Base-by-base conservation (phyloP, 2,888 invertebrate genomes). In the Myopa tessellatipennis region DNA sequence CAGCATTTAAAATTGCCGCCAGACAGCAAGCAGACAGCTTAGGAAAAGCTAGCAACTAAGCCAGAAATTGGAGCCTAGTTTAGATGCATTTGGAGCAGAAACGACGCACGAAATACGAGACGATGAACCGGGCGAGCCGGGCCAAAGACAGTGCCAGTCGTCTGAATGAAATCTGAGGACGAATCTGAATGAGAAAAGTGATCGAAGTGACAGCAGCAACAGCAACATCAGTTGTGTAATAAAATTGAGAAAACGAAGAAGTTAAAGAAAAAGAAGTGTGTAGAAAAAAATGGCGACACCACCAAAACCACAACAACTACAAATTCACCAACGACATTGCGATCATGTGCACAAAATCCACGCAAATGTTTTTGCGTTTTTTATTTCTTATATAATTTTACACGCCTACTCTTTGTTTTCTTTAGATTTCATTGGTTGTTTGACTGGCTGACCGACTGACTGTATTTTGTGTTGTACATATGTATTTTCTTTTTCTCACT, bases 21-120 rank as follows among this genome's bases (percentile, higher is more conserved):
- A 69, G 69, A 69, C 69, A 69, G 50, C 45, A 26, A 45, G 69
- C 69, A 69, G 69, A 69, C 69, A 69, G 45, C 69, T 69, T n/a
- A 8, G 50, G 14, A 69, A 69, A 69, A 18, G 26, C 26, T 26
- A 38, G 40, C 40, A 38, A 60, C 18, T 60, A 69, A 34, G 10
- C 3, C 45, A 69, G 18, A 38, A 45, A 68, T 63, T 34, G 26
- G 36, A 63, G 63, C 36, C 63, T 26, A 63, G 63, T 63, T 45
- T 63, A 63, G 63, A 36, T 34, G 63, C 63, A 69, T 69, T 45
- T 34, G 45, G 69, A 45, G 45, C 45, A 69, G 26, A n/a, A 26
- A 60, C 60, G 60, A 60, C 16, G 60, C 45, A 60, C 50, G 45
- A 68, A 68, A 45, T 10, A 45, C 45, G 45, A 45, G 45, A 45